phyloP scores from a whole-genome alignment of 2,797 vertebrate genomes.

The Sebastes miniatus region DNA sequence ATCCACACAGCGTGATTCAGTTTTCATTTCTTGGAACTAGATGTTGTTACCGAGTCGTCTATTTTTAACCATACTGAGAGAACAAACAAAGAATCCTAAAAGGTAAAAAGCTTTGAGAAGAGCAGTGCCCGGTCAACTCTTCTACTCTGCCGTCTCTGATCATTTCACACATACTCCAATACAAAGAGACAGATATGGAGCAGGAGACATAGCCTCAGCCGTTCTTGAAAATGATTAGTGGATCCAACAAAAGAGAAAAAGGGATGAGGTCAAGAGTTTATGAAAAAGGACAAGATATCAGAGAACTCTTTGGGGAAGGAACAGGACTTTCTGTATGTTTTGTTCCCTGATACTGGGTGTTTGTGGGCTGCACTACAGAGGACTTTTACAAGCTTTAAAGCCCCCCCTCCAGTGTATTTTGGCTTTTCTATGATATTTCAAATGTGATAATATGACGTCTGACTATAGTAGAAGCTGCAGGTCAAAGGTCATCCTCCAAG shows the following conservation, averaged over 20 bases:
- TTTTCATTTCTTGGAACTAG: background rate
- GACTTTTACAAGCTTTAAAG: background rate
- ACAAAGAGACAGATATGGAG: conserved; percentile 62
- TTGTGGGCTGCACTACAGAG: background rate
- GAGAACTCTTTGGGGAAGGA: background rate
- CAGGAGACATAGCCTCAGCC: conserved; percentile 38
- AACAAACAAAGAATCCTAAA: background rate
- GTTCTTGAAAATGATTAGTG: background rate
- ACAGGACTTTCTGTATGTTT: background rate
- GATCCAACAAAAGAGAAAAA: background rate
- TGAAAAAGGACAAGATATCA: background rate
- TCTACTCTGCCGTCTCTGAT: conserved; percentile 14
- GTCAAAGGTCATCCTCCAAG: too few relatives aligned
- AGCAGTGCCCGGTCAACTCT: background rate
- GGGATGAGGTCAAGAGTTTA: background rate
- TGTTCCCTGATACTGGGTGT: background rate
- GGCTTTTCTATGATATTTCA: too few relatives aligned
- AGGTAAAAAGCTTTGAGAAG: background rate
- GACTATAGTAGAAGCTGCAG: too few relatives aligned
- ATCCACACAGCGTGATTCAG: background rate
- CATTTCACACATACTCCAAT: conserved; percentile 6
- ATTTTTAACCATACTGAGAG: background rate
- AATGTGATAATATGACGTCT: too few relatives aligned
- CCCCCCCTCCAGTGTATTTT: too few relatives aligned
- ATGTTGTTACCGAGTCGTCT: background rate